Conservation (phyloP, 2,888 invertebrate species). For the Drosophila siamana region DNA sequence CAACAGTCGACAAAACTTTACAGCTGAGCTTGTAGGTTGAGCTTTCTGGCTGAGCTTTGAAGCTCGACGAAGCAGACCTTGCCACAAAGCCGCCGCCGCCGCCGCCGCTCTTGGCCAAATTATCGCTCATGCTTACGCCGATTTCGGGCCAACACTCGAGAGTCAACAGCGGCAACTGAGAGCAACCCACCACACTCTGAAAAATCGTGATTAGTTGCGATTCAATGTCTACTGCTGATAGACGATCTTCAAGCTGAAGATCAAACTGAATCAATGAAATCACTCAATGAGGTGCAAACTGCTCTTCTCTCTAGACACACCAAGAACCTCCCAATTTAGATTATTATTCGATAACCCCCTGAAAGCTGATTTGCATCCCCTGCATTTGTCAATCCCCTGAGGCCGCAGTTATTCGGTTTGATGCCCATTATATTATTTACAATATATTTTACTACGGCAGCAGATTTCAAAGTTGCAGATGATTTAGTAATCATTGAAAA, state of each 20-base stretch:
- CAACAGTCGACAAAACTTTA: not conserved
- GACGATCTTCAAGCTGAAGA: not conserved
- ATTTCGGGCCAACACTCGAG: constrained; percentile 4
- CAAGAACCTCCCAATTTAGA: no score
- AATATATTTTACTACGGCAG: no score
- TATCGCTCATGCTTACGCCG: not conserved
- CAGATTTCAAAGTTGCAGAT: no score
- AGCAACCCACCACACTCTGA: not conserved
- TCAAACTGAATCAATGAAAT: no score
- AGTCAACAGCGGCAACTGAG: not conserved
- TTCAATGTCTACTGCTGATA: not conserved
- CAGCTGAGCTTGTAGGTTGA: not conserved
- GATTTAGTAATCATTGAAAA: no score
- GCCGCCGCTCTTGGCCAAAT: not conserved
- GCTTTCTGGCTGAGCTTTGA: not conserved
- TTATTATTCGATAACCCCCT: no score
- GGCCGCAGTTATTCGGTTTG: no score
- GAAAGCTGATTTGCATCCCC: no score
- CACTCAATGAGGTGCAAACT: no score
- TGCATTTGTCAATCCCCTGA: no score
- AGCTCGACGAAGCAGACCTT: not conserved
- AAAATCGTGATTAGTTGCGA: constrained; percentile 1
- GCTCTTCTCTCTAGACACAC: no score
- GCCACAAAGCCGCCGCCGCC: not conserved
- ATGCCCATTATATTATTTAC: no score